These are phyloP conservation scores for Lutjanus argentimaculatus DNA, from an alignment of 2,797 vertebrate genomes.

Conservation along the genomic window DNA sequence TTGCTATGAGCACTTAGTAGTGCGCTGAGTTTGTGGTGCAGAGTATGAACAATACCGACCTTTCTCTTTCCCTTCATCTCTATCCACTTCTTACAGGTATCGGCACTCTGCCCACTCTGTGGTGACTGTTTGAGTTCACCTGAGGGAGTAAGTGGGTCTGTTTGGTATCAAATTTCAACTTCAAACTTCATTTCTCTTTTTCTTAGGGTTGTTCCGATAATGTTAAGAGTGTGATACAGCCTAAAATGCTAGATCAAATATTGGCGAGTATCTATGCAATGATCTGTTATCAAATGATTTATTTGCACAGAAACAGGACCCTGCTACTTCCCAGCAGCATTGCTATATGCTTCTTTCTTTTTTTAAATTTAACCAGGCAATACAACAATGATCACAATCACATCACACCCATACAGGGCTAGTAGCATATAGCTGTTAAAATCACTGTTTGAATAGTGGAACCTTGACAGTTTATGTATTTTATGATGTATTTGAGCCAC, in stretches of 20 bases:
- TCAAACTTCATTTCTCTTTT: neutral
- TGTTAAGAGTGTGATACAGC: too few relatives aligned
- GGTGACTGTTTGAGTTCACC: conserved; percentile 8
- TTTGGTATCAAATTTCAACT: conserved; percentile 1
- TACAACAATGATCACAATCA: too few relatives aligned
- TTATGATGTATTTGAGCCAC: neutral
- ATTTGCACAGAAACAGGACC: too few relatives aligned
- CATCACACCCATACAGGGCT: too few relatives aligned
- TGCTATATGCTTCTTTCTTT: too few relatives aligned
- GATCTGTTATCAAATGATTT: too few relatives aligned
- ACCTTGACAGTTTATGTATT: neutral
- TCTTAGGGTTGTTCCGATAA: too few relatives aligned
- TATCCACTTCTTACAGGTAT: conserved; percentile 2
- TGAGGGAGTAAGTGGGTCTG: conserved; percentile 7
- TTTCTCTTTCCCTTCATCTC: conserved; percentile 12
- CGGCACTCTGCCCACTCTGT: neutral
- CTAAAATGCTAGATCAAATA: too few relatives aligned
- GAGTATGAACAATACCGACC: neutral
- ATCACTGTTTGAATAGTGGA: neutral
- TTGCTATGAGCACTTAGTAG: conserved; percentile 7
- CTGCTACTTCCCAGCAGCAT: too few relatives aligned
- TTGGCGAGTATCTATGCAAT: too few relatives aligned
- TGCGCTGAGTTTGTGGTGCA: conserved; percentile 1
- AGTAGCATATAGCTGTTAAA: neutral
- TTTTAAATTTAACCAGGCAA: too few relatives aligned